phyloP scores from a whole-genome alignment of 2,113 vertebrate genomes.

The Gymnocephalus cernua region DNA sequence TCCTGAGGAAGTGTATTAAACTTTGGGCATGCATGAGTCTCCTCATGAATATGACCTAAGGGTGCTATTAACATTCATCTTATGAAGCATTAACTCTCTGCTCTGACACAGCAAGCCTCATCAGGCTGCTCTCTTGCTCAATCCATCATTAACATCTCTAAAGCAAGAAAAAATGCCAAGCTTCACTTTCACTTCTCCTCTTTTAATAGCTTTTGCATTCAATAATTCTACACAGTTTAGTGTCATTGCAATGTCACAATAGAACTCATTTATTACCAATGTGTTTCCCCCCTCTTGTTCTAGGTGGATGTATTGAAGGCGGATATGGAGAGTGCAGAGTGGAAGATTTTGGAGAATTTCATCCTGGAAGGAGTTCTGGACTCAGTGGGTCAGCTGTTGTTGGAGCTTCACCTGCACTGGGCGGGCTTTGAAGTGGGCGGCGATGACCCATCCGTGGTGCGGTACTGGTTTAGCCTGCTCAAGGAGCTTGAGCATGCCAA shows the following conservation, averaged over 20 bases:
- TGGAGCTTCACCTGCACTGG: slow-evolving; percentile 96
- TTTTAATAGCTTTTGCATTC: slow-evolving; percentile 37
- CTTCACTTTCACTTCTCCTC: slow-evolving; percentile 51
- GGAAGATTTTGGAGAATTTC: slow-evolving; percentile 97
- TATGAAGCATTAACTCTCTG: slow-evolving; percentile 40
- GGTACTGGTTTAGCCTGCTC: slow-evolving; percentile 97
- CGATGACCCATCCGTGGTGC: slow-evolving; percentile 90
- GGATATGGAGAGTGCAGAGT: slow-evolving; percentile 96
- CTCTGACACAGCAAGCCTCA: slow-evolving; percentile 37
- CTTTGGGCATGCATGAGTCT: slow-evolving; percentile 22
- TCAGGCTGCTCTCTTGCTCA: slow-evolving; percentile 41
- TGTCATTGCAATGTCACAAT: not conserved
- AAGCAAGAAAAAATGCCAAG: slow-evolving; percentile 49
- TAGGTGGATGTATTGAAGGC: slow-evolving; percentile 95
- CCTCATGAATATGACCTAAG: slow-evolving; percentile 48
- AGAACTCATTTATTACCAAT: slow-evolving; percentile 20
- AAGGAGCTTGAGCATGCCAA: slow-evolving; percentile 90
- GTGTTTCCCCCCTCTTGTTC: slow-evolving; percentile 15
- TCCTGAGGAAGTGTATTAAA: slow-evolving; percentile 23
- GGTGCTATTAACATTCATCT: slow-evolving; percentile 66
- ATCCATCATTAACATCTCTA: slow-evolving; percentile 43
- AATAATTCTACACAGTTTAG: slow-evolving; percentile 22
- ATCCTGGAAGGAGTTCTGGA: slow-evolving; percentile 91
- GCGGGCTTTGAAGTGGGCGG: slow-evolving; percentile 95
- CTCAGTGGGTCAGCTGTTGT: slow-evolving; percentile 92